Evolutionary conservation across 2,888 invertebrate genomes (phyloP).

Genomic region (Zonitis immaculata): DNA sequence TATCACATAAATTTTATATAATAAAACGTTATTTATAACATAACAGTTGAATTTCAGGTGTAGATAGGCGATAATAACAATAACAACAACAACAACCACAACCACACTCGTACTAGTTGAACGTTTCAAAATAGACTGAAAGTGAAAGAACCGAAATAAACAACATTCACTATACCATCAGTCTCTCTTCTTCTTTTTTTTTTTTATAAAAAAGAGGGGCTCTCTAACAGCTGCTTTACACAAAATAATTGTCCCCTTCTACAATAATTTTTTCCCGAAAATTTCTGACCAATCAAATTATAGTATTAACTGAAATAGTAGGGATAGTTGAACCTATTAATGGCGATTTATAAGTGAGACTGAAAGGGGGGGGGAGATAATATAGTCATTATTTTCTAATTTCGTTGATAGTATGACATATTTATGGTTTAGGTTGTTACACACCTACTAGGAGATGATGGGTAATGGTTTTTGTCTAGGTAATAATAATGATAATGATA

Average conservation of each 20-base stretch:
- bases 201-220: not conserved
- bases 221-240: slow-evolving; percentile 20
- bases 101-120: not conserved
- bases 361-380: slow-evolving; percentile 42
- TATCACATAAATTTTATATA: not conserved
- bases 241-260: not conserved
- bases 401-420: slow-evolving; percentile 43
- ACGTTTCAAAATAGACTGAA: not conserved
- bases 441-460: not conserved
- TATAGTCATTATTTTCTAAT: slow-evolving; percentile 50
- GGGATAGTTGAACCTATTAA: slow-evolving; percentile 21
- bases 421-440: slow-evolving; percentile 25
- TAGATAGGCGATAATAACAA: no score
- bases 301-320: slow-evolving; percentile 3
- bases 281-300: slow-evolving; percentile 31
- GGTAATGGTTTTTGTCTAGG: not conserved
- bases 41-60: not conserved
- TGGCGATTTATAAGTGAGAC: no score
- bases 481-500: not conserved
- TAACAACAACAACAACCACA: not conserved
- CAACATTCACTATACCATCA: not conserved
- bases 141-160: not conserved
- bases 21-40: not conserved
- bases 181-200: not conserved
- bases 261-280: slow-evolving; percentile 14